Evolutionary conservation across 2,797 vertebrate genomes (phyloP), one percentile per base, ranked within the genome.

Genomic region (Chloroceryle amazona): DNA sequence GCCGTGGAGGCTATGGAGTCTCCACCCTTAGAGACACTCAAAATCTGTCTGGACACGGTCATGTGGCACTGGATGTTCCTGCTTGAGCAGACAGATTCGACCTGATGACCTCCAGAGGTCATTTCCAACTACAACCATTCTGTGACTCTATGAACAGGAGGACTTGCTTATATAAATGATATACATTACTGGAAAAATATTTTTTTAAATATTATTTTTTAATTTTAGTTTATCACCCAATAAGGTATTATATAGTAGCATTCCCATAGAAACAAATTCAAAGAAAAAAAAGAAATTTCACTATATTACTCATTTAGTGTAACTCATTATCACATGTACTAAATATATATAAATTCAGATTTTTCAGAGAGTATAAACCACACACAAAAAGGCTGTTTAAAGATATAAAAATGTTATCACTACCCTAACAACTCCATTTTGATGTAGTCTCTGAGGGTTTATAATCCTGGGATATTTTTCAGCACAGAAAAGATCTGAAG

Each of bases 391-490:
- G 2, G 1, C 7, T 65, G 10, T 65, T 92, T 57, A 84, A 88
- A 55, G 73, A 66, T 90, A 29, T 22, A 85, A 78, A 78, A 97
- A 93, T 89, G 51, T 95, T 97, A 94, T 95, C 87, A 93, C 37
- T 82, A 44, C 52, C 29, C 67, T 92, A 81, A 61, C 41, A 89
- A 93, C 86, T 96, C 71, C 12, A 58, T 94, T 94, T 96, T 71
- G 55, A 17, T 94, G 39, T 55, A 82, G n/a, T 35, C 39, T 89
- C 25, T 60, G 71, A 82, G 26, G 26, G 41, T 92, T 96, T 92
- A 71, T 57, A 42, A 85, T 96, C 60, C 84, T 96, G 74, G 74
- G 63, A 97, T 92, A 85, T 96, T 93, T 90, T 97, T 82, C 90
- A 94, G 41, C 81, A 85, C 19, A 96, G 41, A 86, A 72, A 26